A percentile compares a stretch with the other conserved stretches of the same genome.
These are phyloP conservation scores for Sipha maydis DNA, from an alignment of 2,888 invertebrate genomes.

Conservation along the genomic window DNA sequence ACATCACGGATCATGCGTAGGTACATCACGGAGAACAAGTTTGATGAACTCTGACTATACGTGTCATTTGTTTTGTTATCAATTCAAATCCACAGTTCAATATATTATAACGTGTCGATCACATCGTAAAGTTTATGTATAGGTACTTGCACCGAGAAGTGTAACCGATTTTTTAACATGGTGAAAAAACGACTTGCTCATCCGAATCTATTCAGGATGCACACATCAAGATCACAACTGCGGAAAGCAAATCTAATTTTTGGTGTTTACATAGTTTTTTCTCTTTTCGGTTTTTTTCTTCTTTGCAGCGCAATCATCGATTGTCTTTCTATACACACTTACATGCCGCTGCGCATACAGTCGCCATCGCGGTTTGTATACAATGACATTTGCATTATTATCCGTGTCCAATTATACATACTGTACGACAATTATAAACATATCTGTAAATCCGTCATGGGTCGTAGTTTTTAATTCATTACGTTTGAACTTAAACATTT, in stretches of 20 bases:
- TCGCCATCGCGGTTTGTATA: background rate
- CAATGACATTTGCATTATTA: constrained; percentile 44
- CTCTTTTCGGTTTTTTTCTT: constrained; percentile 2
- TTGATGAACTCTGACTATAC: background rate
- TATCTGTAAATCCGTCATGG: background rate
- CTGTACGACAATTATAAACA: constrained; percentile 23
- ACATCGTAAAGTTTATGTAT: background rate
- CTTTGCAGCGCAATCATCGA: background rate
- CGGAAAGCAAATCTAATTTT: constrained; percentile 56
- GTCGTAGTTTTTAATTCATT: too few species aligned
- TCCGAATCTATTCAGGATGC: constrained; percentile 36
- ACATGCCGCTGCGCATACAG: background rate
- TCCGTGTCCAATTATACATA: constrained; percentile 29
- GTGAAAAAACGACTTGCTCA: constrained; percentile 23
- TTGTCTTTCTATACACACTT: background rate
- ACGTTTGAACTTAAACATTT: too few species aligned
- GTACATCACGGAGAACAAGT: background rate
- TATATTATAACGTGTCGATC: background rate
- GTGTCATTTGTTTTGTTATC: background rate
- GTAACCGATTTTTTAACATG: constrained; percentile 36
- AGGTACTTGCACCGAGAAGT: constrained; percentile 23
- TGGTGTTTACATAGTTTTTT: constrained; percentile 6
- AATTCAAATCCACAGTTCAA: background rate
- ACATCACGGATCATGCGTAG: background rate
- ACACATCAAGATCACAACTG: constrained; percentile 43